phyloP scores from a whole-genome alignment of 2,797 vertebrate genomes.

The Meda fulgida region DNA sequence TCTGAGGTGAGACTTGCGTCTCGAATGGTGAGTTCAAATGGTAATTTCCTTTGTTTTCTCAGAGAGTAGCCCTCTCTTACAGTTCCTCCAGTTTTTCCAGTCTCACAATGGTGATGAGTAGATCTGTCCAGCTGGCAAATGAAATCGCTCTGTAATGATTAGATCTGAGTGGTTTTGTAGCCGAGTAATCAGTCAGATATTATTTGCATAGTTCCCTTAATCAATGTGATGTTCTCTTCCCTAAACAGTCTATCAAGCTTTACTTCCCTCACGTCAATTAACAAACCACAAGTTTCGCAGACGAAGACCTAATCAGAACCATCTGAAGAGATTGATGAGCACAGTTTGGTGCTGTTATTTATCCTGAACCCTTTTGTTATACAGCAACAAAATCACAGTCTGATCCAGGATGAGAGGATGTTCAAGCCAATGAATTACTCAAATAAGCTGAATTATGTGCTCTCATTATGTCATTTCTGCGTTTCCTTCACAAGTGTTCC shows the following conservation, averaged over 20 bases:
- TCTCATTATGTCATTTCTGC: background rate
- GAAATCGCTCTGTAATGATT: background rate
- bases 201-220: conserved; percentile 1
- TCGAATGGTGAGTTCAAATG: too few relatives aligned
- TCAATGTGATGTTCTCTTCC: conserved; percentile 5
- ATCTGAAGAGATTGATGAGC: conserved; percentile 25
- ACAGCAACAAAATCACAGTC: conserved; percentile 19
- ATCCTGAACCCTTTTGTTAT: conserved; percentile 6
- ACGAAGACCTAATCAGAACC: conserved; percentile 31
- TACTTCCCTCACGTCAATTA: background rate
- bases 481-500: background rate
- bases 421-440: conserved; percentile 8
- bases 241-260: background rate
- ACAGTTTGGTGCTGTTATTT: conserved; percentile 22
- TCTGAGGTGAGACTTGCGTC: too few relatives aligned
- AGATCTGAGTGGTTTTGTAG: conserved; percentile 22
- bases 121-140: conserved; percentile 19
- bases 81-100: too few relatives aligned
- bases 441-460: background rate
- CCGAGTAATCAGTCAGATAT: conserved; percentile 14
- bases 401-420: conserved; percentile 5
- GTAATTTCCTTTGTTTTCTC: too few relatives aligned
- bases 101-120: too few relatives aligned
- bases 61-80: too few relatives aligned
- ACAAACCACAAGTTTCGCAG: background rate